Percentiles rank a stretch among this genome's conserved stretches.
These are phyloP conservation scores for Pristionchus mayeri DNA, from an alignment of 2,888 invertebrate genomes.

Conservation along the genomic window DNA sequence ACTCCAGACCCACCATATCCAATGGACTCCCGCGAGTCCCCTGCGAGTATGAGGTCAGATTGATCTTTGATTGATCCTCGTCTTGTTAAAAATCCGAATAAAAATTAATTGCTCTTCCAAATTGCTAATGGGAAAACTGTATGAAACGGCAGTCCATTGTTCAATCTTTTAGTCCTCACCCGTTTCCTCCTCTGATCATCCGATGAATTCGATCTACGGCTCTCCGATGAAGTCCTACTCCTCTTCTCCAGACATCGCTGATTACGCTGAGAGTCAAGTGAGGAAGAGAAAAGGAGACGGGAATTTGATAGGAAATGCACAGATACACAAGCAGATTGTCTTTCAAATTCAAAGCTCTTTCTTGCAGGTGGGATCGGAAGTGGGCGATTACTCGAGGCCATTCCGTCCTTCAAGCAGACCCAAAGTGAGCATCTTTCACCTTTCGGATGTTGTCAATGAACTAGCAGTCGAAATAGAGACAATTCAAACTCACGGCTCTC, in stretches of 20 bases:
- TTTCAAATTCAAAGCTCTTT: conserved; percentile 32
- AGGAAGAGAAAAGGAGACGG: no score
- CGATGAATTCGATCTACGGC: conserved; percentile 55
- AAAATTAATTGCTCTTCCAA: no score
- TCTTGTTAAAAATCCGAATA: no score
- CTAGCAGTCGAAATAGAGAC: neutral
- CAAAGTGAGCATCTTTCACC: conserved; percentile 75
- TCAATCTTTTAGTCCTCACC: neutral
- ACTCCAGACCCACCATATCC: neutral
- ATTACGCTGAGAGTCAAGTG: conserved; percentile 39
- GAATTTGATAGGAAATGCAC: no score
- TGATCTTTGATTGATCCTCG: neutral
- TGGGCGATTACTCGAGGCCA: conserved; percentile 68
- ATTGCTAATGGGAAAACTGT: no score
- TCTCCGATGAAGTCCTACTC: conserved; percentile 56
- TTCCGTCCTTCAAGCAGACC: conserved; percentile 65
- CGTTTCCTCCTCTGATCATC: conserved; percentile 33
- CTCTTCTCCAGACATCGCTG: conserved; percentile 51
- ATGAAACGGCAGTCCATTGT: no score
- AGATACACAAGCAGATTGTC: no score
- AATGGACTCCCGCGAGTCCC: conserved; percentile 52
- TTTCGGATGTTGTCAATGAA: neutral
- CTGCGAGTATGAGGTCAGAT: conserved; percentile 52
- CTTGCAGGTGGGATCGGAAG: conserved; percentile 35
- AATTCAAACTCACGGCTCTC: neutral